Conservation (phyloP, 1,140 invertebrate genomes). For the Drosophila sucinea region DNA sequence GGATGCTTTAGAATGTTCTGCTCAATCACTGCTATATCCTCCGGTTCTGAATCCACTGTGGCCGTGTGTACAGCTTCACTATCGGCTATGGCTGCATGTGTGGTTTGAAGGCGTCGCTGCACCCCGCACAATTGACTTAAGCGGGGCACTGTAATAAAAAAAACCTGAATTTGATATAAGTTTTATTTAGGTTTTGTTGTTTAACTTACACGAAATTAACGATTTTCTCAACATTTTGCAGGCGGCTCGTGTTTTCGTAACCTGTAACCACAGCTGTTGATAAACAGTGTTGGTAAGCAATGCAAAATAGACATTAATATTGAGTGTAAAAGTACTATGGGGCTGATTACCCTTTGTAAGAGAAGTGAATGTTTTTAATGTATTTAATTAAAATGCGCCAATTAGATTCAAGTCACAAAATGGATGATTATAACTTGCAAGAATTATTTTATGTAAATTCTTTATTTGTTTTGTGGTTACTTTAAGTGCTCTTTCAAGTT, state of each 20-base stretch:
- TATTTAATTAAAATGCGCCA: no score
- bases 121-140: conserved; percentile 48
- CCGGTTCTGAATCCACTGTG: conserved; percentile 44
- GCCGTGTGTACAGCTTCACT: not conserved
- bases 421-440: no score
- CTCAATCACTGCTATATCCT: conserved; percentile 67
- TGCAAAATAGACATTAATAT: not conserved
- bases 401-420: no score
- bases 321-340: not conserved
- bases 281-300: conserved; percentile 25
- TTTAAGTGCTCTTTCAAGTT: no score
- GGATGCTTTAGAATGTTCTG: conserved; percentile 87
- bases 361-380: no score
- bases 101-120: conserved; percentile 51
- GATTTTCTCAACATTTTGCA: conserved; percentile 67
- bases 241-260: conserved; percentile 60
- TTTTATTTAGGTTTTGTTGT: conserved; percentile 28
- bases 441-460: no score
- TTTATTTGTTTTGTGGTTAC: no score
- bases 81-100: conserved; percentile 31
- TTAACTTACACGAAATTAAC: conserved; percentile 58
- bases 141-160: conserved; percentile 44
- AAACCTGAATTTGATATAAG: not conserved
- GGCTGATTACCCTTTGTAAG: not conserved
- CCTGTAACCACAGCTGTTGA: conserved; percentile 32